A percentile compares a stretch with the other conserved stretches of the same genome.
phyloP scores from a whole-genome alignment of 2,888 invertebrate genomes.

The Heliconius sara region DNA sequence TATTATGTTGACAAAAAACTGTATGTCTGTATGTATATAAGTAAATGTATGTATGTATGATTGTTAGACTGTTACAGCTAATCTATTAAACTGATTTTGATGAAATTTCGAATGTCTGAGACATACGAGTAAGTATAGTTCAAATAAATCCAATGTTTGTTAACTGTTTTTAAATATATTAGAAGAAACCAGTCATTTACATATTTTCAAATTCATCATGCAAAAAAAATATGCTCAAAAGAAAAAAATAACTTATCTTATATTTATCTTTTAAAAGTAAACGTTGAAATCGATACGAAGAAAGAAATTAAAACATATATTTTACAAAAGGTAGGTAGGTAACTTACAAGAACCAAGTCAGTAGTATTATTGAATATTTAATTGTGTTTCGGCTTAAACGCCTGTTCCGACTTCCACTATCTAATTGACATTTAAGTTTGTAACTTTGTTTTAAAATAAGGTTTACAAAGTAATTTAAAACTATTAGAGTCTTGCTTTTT shows the following conservation, averaged over 20 bases:
- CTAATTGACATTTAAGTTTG: slow-evolving; percentile 39
- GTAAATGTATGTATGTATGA: background rate
- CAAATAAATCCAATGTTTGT: background rate
- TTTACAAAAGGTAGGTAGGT: background rate
- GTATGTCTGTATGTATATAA: background rate
- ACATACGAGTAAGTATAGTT: background rate
- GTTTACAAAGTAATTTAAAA: slow-evolving; percentile 31
- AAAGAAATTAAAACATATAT: background rate
- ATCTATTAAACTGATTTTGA: background rate
- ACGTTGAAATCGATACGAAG: background rate
- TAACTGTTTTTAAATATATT: background rate
- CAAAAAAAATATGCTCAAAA: background rate
- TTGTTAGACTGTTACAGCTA: background rate
- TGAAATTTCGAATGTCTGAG: background rate
- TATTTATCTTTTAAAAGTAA: background rate
- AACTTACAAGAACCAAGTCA: background rate
- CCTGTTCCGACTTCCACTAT: slow-evolving; percentile 23
- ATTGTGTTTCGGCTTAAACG: slow-evolving; percentile 26
- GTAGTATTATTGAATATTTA: slow-evolving; percentile 29
- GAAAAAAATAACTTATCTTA: background rate
- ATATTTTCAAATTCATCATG: background rate
- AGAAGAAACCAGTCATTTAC: no score
- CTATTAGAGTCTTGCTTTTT: background rate
- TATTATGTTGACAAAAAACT: background rate
- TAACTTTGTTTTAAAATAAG: slow-evolving; percentile 20